Base-by-base conservation (phyloP, 2,113 vertebrate species). In the Bubo scandiacus region DNA sequence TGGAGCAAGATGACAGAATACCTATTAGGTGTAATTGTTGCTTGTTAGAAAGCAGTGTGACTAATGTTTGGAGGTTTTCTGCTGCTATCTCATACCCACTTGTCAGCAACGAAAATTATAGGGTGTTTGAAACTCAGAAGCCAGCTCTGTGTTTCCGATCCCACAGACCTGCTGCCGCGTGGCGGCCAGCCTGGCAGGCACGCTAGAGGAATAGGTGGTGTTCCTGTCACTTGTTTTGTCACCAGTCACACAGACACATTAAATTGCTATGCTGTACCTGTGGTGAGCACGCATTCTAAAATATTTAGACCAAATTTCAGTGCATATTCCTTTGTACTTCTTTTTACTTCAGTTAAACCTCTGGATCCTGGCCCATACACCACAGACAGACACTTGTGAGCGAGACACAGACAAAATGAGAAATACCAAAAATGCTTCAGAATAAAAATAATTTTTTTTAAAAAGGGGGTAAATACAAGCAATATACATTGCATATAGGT, bases 101-200 rank as follows among this genome's bases (percentile, higher is more conserved):
- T 95, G 78, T 90, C 59, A 90, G 36, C 78, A 65, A 72, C 54
- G 66, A 77, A 90, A 84, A 95, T 96, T 89, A 86, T 9, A 94
- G 43, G 73, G 54, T 2, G 2, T 36, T 47, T 52, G 84, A 42
- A 88, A 88, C 81, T 47, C 43, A 63, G 67, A 34, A 49, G 81
- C 34, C 7, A 0, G 54, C 21, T 78, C 73, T 43, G 49, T 20
- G 26, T 85, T 68, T 49, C 17, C 29, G 45, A 61, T 86, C 54
- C 66, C 11, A 1, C 34, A 49, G 1, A 12, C 5, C 8, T 63
- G 59, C 45, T 81, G 52, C 51, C 1, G 0, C 2, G 1, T 82
- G 59, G 23, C 1, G 1, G 65, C 57, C 16, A 54, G 79, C 38
- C 68, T 25, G 40, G 55, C 1, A 1, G 45, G 63, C 75, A 42